Base-by-base conservation (phyloP, 2,113 vertebrate genomes). In the Gambusia affinis region DNA sequence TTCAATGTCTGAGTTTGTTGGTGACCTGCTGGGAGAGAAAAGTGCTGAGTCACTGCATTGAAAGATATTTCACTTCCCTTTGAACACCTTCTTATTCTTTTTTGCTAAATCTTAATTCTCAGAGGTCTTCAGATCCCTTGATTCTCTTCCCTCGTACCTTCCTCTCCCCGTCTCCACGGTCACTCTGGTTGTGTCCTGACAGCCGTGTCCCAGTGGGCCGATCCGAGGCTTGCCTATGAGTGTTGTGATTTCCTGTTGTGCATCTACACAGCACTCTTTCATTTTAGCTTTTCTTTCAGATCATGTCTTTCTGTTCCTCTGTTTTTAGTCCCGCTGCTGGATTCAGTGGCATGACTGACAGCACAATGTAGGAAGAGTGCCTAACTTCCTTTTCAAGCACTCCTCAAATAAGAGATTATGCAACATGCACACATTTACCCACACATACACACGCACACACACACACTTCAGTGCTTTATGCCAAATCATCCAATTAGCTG, bases 381-480 rank as follows among this genome's bases (percentile, higher is more conserved):
- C 78, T 66, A 10, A 72, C 78, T 83, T 83, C 76, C 67, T 69
- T 73, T 86, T 81, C 83, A 79, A 76, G 72, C 44, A 1, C 72
- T 82, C 63, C 74, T 80, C 76, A 79, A 64, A 82, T 73, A 72
- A 79, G 70, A 64, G 42, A 78, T 88, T 91, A 90, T 0, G 60
- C 74, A 90, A 87, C n/a, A 17, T 31, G 19, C 28, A 0, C 67
- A 83, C 80, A 70, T 68, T 57, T 57, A 57, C 8, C 51, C 51
- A 33, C 31, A 7, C 67, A 73, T 35, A 67, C 62, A 75, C 47
- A 35, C 7, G 8, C 63, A 82, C 0, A 28, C 62, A 64, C 67
- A 73, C 42, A 70, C 62, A 78, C 39, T 28, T 72, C n/a, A 64
- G 60, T 39, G 12, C 31, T 33, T 64, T 27, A 64, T 78, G 75